Evolutionary conservation across 1,140 invertebrate genomes (phyloP).

Genomic region (Heterodera carotae): DNA sequence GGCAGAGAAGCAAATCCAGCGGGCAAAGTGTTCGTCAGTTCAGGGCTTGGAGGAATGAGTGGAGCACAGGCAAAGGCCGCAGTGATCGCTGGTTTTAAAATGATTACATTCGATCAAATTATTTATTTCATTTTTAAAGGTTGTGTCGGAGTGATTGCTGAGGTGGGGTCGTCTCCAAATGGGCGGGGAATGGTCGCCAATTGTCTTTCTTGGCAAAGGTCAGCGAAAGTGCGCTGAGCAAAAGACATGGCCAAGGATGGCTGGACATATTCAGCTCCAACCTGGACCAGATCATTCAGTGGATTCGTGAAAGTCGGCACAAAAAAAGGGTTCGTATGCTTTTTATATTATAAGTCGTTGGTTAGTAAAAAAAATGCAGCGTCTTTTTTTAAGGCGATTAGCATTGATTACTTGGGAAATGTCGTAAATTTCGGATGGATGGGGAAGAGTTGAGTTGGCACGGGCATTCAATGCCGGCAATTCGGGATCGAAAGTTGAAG

Average conservation of each 20-base stretch:
- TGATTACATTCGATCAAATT: neutral
- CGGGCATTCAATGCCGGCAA: conserved; percentile 73
- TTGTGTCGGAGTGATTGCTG: conserved; percentile 73
- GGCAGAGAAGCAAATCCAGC: conserved; percentile 69
- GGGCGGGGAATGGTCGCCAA: conserved; percentile 60
- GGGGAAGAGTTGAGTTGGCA: conserved; percentile 70
- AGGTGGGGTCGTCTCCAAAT: conserved; percentile 68
- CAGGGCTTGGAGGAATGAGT: conserved; percentile 74
- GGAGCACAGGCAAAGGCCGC: conserved; percentile 75
- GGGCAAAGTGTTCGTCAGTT: conserved; percentile 73
- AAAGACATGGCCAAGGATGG: conserved; percentile 71
- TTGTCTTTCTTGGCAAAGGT: conserved; percentile 66
- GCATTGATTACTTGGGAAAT: conserved; percentile 74
- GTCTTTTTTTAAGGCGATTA: conserved; percentile 68
- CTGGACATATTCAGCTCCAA: conserved; percentile 69
- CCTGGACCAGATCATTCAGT: conserved; percentile 69
- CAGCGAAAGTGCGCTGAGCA: conserved; percentile 70
- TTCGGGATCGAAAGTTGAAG: conserved; percentile 68
- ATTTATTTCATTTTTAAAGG: neutral
- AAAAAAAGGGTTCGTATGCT: conserved; percentile 58
- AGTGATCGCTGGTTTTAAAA: conserved; percentile 69
- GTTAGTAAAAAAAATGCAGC: too few species aligned
- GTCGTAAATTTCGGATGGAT: conserved; percentile 72
- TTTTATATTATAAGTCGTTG: neutral
- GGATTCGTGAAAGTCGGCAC: conserved; percentile 67